phyloP scores from a whole-genome alignment of 2,888 invertebrate species.

The Dicyrtomina minuta region DNA sequence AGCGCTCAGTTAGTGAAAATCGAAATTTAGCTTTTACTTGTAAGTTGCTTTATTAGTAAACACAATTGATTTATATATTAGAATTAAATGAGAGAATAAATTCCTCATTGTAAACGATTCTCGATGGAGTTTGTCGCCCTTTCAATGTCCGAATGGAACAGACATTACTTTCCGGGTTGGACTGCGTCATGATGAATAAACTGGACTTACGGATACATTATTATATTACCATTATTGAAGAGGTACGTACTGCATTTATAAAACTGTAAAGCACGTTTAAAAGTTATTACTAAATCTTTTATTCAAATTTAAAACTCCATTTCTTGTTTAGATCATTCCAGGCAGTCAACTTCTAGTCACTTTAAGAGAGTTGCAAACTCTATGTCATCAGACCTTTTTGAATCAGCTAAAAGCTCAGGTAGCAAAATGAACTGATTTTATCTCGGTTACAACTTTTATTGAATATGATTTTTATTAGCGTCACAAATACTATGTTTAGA shows the following conservation, averaged over 20 bases:
- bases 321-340: slow-evolving; percentile 60
- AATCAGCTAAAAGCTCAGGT: slow-evolving; percentile 74
- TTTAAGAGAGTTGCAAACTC: slow-evolving; percentile 74
- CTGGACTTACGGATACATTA: slow-evolving; percentile 86
- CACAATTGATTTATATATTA: slow-evolving; percentile 25
- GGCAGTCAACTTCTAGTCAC: slow-evolving; percentile 73
- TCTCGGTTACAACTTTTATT: not conserved
- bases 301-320: not conserved
- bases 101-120: slow-evolving; percentile 65
- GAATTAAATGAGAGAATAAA: slow-evolving; percentile 56
- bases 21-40: too few species aligned
- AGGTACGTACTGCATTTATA: too few species aligned
- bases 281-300: not conserved
- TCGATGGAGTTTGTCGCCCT: slow-evolving; percentile 92
- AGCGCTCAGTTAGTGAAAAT: not conserved
- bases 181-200: slow-evolving; percentile 81
- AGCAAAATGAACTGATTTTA: too few species aligned
- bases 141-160: slow-evolving; percentile 90
- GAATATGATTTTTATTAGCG: not conserved
- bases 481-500: not conserved
- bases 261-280: too few species aligned
- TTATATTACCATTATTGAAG: slow-evolving; percentile 78
- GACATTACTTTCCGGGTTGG: slow-evolving; percentile 79
- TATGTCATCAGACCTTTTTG: slow-evolving; percentile 83
- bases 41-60: too few species aligned